phyloP scores from a whole-genome alignment of 2,797 vertebrate species.

The Premnoplex brunnescens region DNA sequence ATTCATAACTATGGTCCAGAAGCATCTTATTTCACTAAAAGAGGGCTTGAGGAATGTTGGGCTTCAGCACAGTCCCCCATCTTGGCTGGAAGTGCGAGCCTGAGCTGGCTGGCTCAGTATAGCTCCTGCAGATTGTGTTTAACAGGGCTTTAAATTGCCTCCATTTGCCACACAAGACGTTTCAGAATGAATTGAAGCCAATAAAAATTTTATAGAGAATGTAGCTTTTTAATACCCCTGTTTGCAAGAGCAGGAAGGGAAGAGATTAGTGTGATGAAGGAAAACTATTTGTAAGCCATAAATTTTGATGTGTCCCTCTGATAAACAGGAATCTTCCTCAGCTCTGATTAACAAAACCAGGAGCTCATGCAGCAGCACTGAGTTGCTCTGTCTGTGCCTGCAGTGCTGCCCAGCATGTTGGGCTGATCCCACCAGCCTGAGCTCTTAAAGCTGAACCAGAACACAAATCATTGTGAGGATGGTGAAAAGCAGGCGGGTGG shows the following conservation, averaged over 20 bases:
- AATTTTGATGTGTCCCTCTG: conserved; percentile 16
- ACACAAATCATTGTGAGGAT: not conserved
- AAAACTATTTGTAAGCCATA: conserved; percentile 53
- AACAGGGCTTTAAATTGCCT: conserved; percentile 78
- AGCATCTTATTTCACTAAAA: not conserved
- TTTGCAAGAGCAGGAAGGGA: conserved; percentile 48
- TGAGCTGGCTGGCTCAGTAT: conserved; percentile 48
- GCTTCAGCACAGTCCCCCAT: conserved; percentile 21
- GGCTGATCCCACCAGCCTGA: not conserved
- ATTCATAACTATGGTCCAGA: not conserved
- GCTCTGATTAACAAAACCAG: not conserved
- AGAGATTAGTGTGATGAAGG: conserved; percentile 53
- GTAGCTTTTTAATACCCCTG: conserved; percentile 26
- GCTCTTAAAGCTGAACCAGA: not conserved
- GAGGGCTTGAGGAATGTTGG: not conserved
- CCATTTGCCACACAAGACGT: conserved; percentile 70
- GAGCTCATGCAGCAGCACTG: not conserved
- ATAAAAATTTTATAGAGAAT: conserved; percentile 68
- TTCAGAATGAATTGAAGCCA: conserved; percentile 68
- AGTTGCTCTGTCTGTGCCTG: not conserved
- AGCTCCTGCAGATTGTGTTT: conserved; percentile 70
- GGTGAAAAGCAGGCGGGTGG: not conserved
- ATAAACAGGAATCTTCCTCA: conserved; percentile 18
- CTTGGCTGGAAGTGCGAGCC: conserved; percentile 50
- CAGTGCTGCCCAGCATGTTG: rapidly evolving